Evolutionary conservation across 2,113 vertebrate species (phyloP).

Genomic region (Oryzias melastigma): DNA sequence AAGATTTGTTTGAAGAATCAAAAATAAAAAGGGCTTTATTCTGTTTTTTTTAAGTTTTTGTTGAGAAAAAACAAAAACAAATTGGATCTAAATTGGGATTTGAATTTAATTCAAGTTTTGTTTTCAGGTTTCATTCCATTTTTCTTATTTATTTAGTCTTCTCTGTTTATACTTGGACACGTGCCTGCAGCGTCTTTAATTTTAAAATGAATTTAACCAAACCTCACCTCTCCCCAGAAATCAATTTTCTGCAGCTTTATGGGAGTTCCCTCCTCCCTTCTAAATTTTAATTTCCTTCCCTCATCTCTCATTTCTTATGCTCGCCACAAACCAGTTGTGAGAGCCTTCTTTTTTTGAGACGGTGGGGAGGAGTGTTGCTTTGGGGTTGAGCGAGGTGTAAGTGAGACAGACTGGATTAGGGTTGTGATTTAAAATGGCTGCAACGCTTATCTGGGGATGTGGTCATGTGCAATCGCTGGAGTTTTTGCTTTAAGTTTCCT

Average conservation of each 20-base stretch:
- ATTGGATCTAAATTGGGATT: slow-evolving; percentile 14
- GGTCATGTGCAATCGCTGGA: slow-evolving; percentile 52
- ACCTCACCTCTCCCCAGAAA: slow-evolving; percentile 34
- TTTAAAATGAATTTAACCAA: slow-evolving; percentile 40
- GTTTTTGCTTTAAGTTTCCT: slow-evolving; percentile 61
- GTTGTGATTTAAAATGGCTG: slow-evolving; percentile 60
- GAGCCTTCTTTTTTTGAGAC: slow-evolving; percentile 16
- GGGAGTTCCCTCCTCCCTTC: slow-evolving; percentile 22
- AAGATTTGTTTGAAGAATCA: slow-evolving; percentile 10
- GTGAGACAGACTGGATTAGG: slow-evolving; percentile 57
- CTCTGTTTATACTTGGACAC: slow-evolving; percentile 1
- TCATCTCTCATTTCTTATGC: slow-evolving; percentile 48
- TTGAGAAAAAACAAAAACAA: slow-evolving; percentile 7
- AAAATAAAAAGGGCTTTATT: background rate
- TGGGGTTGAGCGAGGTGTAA: slow-evolving; percentile 31
- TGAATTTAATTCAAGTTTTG: slow-evolving; percentile 4
- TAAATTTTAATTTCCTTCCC: slow-evolving; percentile 41
- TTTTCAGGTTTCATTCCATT: background rate
- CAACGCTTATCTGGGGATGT: slow-evolving; percentile 51
- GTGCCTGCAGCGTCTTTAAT: slow-evolving; percentile 33
- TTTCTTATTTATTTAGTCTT: background rate
- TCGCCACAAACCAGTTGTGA: slow-evolving; percentile 50
- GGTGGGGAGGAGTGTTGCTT: slow-evolving; percentile 23
- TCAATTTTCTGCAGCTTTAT: slow-evolving; percentile 43
- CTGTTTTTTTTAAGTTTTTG: slow-evolving; percentile 8